A percentile compares a stretch with the other conserved stretches of the same genome.
Evolutionary conservation across 2,888 invertebrate genomes (phyloP).

Genomic region (Agrotis puta): DNA sequence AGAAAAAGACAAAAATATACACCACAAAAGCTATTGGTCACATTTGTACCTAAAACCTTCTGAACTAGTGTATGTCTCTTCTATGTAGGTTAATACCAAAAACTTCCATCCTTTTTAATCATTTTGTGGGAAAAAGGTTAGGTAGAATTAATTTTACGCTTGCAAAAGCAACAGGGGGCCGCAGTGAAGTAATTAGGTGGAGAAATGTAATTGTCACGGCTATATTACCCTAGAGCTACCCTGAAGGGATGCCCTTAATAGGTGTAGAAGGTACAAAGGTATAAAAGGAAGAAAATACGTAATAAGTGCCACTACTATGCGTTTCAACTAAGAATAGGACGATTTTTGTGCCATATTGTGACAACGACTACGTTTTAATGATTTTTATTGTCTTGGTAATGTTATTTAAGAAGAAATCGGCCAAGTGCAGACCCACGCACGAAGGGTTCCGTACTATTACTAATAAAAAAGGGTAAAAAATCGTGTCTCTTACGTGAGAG

Average conservation of each 20-base stretch:
- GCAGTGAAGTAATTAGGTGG: conserved; percentile 38
- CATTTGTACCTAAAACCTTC: not conserved
- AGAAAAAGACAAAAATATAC: not conserved
- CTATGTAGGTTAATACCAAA: conserved; percentile 8
- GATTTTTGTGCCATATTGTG: too few species aligned
- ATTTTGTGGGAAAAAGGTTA: conserved; percentile 42
- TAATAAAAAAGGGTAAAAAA: too few species aligned
- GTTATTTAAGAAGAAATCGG: too few species aligned
- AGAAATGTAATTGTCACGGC: conserved; percentile 48
- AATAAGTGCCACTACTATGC: too few species aligned
- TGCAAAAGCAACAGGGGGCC: conserved; percentile 21
- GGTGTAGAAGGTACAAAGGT: not conserved
- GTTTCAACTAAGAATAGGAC: too few species aligned
- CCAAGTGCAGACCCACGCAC: too few species aligned
- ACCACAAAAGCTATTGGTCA: not conserved
- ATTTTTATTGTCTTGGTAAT: too few species aligned
- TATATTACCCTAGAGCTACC: conserved; percentile 11
- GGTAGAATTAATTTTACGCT: conserved; percentile 49
- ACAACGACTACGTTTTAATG: too few species aligned
- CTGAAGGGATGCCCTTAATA: conserved; percentile 14
- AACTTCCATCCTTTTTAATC: conserved; percentile 25
- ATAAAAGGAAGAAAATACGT: conserved; percentile 4
- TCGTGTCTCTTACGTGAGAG: too few species aligned
- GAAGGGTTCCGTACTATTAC: too few species aligned
- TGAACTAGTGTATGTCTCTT: not conserved